Evolutionary conservation across 1,140 invertebrate genomes (phyloP), one percentile per base, ranked within the genome.

Genomic region (Hylaeus anthracinus): DNA sequence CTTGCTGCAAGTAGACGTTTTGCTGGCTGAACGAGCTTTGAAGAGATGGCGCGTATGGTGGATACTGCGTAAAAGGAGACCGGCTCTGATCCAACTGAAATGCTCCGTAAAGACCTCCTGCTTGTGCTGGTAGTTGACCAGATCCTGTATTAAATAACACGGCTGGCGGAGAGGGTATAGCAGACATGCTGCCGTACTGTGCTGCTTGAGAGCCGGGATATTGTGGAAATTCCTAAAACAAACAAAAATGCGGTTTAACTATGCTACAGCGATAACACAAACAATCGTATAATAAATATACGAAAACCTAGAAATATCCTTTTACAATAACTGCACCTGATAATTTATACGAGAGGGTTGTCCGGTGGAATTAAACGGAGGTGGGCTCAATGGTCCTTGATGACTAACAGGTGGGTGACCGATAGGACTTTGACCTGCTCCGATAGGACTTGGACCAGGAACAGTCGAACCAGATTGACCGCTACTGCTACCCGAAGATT

Each of bases 121-220:
- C 91, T 92, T 98, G 97, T 48, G 95, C 95, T 55, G 94, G 95
- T 86, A 97, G 93, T 91, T 97, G 95, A 75, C 96, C 95, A 3
- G 96, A 95, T 43, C 96, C 96, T 81, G 96, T 96, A 86, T 97
- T 97, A 75, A 96, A 96, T 5, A 97, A 94, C 41, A 96, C 95
- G 3, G 96, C 96, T 15, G 97, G 97, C 12, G 97, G 97, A 65
- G 97, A 97, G 10, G 97, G 97, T 86, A 97, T 96, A 12, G 97
- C 96, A 48, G 97, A 96, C 87, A 97, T 96, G 51, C 95, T 95
- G 3, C 96, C 96, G 84, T 97, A 97, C 86, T 96, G 96, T 37
- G 95, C 92, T 39, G 94, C 93, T 81, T 94, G 92, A 15, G 93
- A 93, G 6, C 92, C 93, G 26, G 92, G 92, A 85, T 94, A 94